phyloP scores from a whole-genome alignment of 2,888 invertebrate species.

The Trachelus tabidus region DNA sequence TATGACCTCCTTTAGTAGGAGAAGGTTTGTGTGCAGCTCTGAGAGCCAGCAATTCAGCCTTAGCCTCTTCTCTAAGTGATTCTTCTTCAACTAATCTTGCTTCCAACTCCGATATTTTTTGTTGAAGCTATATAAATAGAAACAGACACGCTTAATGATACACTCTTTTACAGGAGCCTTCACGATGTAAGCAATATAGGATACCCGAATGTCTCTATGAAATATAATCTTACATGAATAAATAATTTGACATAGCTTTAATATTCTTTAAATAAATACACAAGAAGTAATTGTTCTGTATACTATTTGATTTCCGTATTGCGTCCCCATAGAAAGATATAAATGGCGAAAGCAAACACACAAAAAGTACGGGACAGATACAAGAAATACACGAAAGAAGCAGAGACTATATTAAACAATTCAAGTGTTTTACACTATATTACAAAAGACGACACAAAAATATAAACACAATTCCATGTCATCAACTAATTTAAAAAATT shows the following conservation, averaged over 20 bases:
- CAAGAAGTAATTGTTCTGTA: not conserved
- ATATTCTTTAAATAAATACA: not conserved
- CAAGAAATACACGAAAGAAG: not conserved
- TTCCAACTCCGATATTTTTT: constrained; percentile 68
- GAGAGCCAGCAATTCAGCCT: constrained; percentile 47
- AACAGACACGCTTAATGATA: constrained; percentile 3
- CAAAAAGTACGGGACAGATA: not conserved
- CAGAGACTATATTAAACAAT: not conserved
- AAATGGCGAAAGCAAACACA: not conserved
- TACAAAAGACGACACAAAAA: not conserved
- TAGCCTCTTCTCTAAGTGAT: constrained; percentile 44
- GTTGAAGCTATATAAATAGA: constrained; percentile 66
- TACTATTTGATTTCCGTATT: not conserved
- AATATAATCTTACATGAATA: not conserved
- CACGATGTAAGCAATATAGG: not conserved
- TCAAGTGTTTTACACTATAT: not conserved
- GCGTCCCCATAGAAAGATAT: not conserved
- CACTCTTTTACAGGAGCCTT: not conserved
- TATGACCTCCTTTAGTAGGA: constrained; percentile 33
- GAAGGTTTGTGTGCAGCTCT: constrained; percentile 58
- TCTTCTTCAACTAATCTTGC: constrained; percentile 64
- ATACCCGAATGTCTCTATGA: not conserved
- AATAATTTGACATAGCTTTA: not conserved
- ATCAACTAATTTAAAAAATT: not conserved
- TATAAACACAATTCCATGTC: not conserved